Evolutionary conservation across 2,888 invertebrate species (phyloP).

Genomic region (Ormyrus rosae): DNA sequence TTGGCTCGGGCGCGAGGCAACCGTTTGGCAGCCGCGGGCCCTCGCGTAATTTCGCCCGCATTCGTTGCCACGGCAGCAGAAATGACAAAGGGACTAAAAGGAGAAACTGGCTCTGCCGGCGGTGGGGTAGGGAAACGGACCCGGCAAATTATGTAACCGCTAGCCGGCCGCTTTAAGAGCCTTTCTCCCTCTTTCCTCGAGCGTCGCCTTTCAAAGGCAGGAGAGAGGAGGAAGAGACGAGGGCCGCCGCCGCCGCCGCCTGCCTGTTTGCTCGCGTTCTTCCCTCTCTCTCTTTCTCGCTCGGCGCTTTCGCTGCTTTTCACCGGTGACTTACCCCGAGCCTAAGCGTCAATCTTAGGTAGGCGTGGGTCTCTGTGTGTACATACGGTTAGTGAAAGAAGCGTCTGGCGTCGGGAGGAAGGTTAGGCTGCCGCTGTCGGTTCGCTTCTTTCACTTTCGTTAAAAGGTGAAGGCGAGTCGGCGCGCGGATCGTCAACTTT

Average conservation of each 20-base stretch:
- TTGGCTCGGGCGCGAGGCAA: neutral
- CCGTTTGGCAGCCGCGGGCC: neutral
- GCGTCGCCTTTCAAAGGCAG: slow-evolving; percentile 12
- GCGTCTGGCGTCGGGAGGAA: neutral
- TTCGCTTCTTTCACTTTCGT: slow-evolving; percentile 7
- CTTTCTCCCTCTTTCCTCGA: slow-evolving; percentile 17
- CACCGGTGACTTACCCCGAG: neutral
- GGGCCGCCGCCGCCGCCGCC: neutral
- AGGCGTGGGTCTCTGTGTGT: slow-evolving; percentile 8
- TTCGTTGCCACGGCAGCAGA: neutral
- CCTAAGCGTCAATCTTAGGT: slow-evolving; percentile 8
- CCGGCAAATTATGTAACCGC: slow-evolving; percentile 7
- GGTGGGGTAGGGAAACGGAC: no score
- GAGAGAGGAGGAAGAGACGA: neutral
- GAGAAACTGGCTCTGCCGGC: neutral
- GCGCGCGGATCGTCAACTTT: no score
- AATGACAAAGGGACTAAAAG: slow-evolving; percentile 17
- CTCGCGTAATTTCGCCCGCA: neutral
- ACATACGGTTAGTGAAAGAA: neutral
- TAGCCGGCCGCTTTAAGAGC: slow-evolving; percentile 8
- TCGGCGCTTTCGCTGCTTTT: slow-evolving; percentile 18
- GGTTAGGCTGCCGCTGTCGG: neutral
- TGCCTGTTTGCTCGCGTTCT: neutral
- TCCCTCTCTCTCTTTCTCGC: neutral
- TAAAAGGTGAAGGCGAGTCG: neutral